Conservation (phyloP, 2,888 invertebrate genomes). For the Ectobius pallidus region DNA sequence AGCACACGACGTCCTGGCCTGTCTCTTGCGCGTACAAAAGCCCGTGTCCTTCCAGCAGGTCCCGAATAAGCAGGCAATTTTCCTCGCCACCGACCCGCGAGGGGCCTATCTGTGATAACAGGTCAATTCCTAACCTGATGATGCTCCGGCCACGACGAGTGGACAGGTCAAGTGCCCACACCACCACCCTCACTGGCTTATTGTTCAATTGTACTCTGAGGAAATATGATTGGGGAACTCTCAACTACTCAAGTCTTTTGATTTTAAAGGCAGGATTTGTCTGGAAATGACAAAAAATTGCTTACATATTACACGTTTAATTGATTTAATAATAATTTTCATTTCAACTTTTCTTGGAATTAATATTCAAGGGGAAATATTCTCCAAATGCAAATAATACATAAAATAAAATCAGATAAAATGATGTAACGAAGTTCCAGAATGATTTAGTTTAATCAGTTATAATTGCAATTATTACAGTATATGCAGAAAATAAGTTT, state of each 20-base stretch:
- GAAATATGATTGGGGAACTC: conserved; percentile 13
- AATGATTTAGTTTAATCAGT: too few species aligned
- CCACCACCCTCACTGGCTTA: neutral
- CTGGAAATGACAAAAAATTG: too few species aligned
- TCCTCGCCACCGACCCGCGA: conserved; percentile 48
- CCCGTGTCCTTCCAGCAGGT: conserved; percentile 26
- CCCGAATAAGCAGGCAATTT: conserved; percentile 51
- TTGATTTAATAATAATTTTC: too few species aligned
- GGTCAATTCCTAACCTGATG: conserved; percentile 40
- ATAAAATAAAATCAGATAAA: too few species aligned
- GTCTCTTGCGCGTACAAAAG: conserved; percentile 31
- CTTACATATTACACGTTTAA: too few species aligned
- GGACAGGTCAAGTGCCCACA: conserved; percentile 31
- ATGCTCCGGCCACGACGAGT: conserved; percentile 19
- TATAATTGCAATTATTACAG: too few species aligned
- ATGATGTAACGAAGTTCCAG: too few species aligned
- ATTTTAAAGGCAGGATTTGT: neutral
- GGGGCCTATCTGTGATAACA: conserved; percentile 48
- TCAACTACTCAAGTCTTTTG: neutral
- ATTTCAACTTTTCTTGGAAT: too few species aligned
- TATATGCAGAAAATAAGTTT: too few species aligned
- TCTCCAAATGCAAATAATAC: too few species aligned
- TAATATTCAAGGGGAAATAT: too few species aligned
- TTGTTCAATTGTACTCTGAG: conserved; percentile 19
- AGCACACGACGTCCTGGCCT: conserved; percentile 6